Evolutionary conservation across 2,888 invertebrate genomes (phyloP), one percentile per base, ranked within the genome.

Genomic region (Caenorhabditis wallacei): DNA sequence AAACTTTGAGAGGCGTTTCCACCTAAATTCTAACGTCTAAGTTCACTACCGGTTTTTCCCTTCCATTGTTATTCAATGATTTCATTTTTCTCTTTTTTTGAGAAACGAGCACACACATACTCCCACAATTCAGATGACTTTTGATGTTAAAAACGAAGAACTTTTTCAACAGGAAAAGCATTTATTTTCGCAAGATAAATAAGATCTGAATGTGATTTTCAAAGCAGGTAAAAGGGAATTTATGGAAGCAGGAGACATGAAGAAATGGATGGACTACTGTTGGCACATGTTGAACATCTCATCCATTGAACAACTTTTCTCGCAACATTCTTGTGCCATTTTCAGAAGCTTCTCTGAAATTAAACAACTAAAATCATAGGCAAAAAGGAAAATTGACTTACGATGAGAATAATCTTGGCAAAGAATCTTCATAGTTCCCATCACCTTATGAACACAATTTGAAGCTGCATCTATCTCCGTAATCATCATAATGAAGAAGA

Each of bases 31-130:
- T 16, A 43, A 43, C 43, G 43, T 11, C 43, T 43, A 24, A 63
- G 63, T 63, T 63, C 63, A 63, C 48, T 43, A 48, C 61, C 61
- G 43, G 61, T 63, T 63, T 59, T 20, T 37, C n/a, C n/a, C 37
- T 57, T 13, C 20, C 59, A 40, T 43, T 64, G 48, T 64, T 64
- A 64, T 64, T 64, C 20, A 51, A 64, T 64, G 64, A 64, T 64
- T 48, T 61, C 61, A 61, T 48, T 48, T 18, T 18, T 51, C n/a
- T n/a, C n/a, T 18, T 51, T 20, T 20, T 20, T 20, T 51, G 16
- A 43, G 43, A 18, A 18, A 48, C n/a, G 48, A 30, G 30, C 48
- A 51, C 64, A 59, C 22, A 48, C 13, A n/a, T 18, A 10, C 30
- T 16, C 48, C 48, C 63, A 46, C 63, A 46, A 26, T 46, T 64